Base-by-base conservation (phyloP, 2,113 vertebrate genomes). In the Enhydra lutris region DNA sequence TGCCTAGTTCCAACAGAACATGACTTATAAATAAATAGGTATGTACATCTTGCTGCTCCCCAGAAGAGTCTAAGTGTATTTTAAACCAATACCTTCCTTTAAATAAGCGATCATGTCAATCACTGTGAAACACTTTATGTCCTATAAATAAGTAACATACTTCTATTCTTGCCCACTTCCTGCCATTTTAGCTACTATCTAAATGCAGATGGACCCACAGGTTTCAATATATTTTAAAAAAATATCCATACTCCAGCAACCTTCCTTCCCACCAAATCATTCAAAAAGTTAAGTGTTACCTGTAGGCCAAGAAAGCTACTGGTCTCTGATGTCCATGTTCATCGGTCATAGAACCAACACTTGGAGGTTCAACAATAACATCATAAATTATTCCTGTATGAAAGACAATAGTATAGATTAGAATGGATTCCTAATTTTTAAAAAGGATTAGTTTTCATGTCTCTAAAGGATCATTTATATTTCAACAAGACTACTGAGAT, bases 301-400 rank as follows among this genome's bases (percentile, higher is more conserved):
- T 99, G 99, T 99, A 99, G 0, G 99, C 99, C 98, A 99, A 96
- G 96, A 99, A 99, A 36, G 99, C 99, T 39, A 99, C 99, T 6
- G 99, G 99, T 84, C 99, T 99, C 98, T 99, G 99, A 94, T 99
- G 99, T 24, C 99, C 99, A 1, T 99, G 99, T 6, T 99, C 99
- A 89, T 99, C 99, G 5, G 99, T 99, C 99, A 99, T 99, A 10
- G 99, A 99, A 20, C 99, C 99, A 61, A 99, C 99, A 95, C 99
- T 99, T 2, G 99, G 99, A 31, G 99, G 99, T 34, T 99, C 99
- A n/a, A 99, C 99, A 36, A 99, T 99, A 45, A 99, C 99, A 65
- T 99, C 99, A 15, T 99, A 99, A 98, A 99, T 99, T 65, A 99
- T 99, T 34, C 99, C 99, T 99, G 81, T 4, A 86, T 31, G 65